Evolutionary conservation across 1,140 invertebrate species (phyloP).

Genomic region (Drosophila bipectinata): DNA sequence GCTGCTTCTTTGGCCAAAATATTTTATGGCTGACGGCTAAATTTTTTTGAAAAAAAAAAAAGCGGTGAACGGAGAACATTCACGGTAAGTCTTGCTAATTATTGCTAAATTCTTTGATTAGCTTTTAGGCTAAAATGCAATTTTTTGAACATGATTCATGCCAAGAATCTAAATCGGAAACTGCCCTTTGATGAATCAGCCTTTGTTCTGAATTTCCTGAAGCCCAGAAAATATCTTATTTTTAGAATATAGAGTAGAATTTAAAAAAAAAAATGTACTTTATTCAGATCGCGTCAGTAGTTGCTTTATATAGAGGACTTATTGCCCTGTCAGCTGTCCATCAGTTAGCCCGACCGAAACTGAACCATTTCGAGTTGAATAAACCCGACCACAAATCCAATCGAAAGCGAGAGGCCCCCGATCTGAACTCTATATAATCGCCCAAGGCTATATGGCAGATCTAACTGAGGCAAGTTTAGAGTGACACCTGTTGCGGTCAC

Average conservation of each 20-base stretch:
- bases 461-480: constrained; percentile 5
- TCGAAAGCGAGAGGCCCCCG: constrained; percentile 62
- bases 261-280: not conserved
- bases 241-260: not conserved
- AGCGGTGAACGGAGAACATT: constrained; percentile 9
- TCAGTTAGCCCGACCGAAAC: constrained; percentile 20
- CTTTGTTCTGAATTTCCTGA: too few species aligned
- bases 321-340: constrained; percentile 26
- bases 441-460: constrained; percentile 58
- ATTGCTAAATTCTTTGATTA: constrained; percentile 35
- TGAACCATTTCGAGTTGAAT: constrained; percentile 52
- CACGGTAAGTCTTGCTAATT: constrained; percentile 43
- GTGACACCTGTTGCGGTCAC: constrained; percentile 58
- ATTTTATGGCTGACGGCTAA: constrained; percentile 11
- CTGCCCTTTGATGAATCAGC: constrained; percentile 27
- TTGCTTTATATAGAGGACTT: constrained; percentile 2
- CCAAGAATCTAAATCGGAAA: not conserved
- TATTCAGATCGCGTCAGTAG: not conserved
- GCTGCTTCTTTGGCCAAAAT: constrained; percentile 17
- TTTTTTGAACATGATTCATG: constrained; percentile 13
- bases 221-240: not conserved
- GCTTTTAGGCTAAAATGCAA: constrained; percentile 9
- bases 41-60: not conserved
- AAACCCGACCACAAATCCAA: constrained; percentile 50
- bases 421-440: constrained; percentile 53